Percentiles rank a stretch among this genome's conserved stretches.
Conservation (phyloP, 2,797 vertebrate genomes). For the Corythornis leucogaster region DNA sequence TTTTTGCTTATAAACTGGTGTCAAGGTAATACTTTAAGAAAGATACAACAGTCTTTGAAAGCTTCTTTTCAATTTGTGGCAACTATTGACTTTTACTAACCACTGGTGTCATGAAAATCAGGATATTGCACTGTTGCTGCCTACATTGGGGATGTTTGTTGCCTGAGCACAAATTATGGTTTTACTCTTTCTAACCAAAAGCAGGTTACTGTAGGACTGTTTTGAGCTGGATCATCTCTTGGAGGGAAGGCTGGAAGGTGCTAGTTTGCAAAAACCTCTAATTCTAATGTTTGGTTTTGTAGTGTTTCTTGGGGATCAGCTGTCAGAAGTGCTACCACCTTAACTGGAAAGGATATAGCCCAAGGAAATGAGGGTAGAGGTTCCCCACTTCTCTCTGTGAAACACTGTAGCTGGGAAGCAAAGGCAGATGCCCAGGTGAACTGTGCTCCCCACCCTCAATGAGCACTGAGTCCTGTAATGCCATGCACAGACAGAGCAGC, state of each 20-base stretch:
- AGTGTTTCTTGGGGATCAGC: not conserved
- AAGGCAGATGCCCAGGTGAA: not conserved
- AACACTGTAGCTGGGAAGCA: not conserved
- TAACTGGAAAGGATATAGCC: not conserved
- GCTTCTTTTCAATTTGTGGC: not conserved
- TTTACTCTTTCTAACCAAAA: not conserved
- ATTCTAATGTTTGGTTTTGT: not conserved
- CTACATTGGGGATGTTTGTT: rapidly evolving
- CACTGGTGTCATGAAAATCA: rapidly evolving
- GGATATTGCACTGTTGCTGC: not conserved
- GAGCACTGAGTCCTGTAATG: not conserved
- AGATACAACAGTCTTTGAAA: not conserved
- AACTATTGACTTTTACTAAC: not conserved
- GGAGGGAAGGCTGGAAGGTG: not conserved
- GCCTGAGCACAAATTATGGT: not conserved
- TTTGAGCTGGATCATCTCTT: not conserved
- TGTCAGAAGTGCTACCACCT: not conserved
- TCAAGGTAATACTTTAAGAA: not conserved
- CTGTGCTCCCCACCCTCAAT: not conserved
- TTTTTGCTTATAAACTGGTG: not conserved
- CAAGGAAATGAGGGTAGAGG: not conserved
- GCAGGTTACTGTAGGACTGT: not conserved
- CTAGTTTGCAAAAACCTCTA: not conserved
- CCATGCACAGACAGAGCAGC: not conserved
- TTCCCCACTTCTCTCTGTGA: not conserved